These are phyloP conservation scores for Drosophila acutilabella DNA, from an alignment of 2,888 invertebrate genomes.

Conservation along the genomic window DNA sequence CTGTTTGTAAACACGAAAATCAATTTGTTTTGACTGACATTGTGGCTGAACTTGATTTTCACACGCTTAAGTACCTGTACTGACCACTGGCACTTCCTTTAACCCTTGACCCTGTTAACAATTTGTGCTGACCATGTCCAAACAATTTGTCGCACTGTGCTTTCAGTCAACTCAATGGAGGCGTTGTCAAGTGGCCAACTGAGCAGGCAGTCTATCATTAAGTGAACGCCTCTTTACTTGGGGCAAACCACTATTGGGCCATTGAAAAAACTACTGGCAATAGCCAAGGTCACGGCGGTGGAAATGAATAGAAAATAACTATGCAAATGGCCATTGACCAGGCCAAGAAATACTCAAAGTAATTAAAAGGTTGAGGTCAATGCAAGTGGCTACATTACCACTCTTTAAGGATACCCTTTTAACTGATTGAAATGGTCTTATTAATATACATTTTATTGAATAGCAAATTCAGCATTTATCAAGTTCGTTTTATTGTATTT, in stretches of 20 bases:
- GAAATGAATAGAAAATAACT: conserved; percentile 17
- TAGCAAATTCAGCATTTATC: too few relatives aligned
- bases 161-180: conserved; percentile 17
- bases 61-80: conserved; percentile 15
- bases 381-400: neutral
- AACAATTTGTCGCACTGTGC: conserved; percentile 26
- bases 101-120: neutral
- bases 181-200: conserved; percentile 24
- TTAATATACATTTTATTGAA: too few relatives aligned
- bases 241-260: neutral
- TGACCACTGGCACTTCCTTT: neutral
- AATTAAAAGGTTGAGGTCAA: conserved; percentile 33
- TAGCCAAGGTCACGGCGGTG: conserved; percentile 56
- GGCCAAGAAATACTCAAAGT: conserved; percentile 28
- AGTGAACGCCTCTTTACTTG: conserved; percentile 43
- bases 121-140: conserved; percentile 37
- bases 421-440: too few relatives aligned
- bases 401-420: neutral
- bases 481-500: too few relatives aligned
- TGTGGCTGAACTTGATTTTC: conserved; percentile 56
- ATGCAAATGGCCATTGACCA: conserved; percentile 57
- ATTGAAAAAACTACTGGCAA: conserved; percentile 25
- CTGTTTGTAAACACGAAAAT: conserved; percentile 31
- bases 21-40: conserved; percentile 45
- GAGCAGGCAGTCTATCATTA: conserved; percentile 54